Base-by-base conservation (phyloP, 1,140 invertebrate genomes). In the honey bee (Apis mellifera) region DNA sequence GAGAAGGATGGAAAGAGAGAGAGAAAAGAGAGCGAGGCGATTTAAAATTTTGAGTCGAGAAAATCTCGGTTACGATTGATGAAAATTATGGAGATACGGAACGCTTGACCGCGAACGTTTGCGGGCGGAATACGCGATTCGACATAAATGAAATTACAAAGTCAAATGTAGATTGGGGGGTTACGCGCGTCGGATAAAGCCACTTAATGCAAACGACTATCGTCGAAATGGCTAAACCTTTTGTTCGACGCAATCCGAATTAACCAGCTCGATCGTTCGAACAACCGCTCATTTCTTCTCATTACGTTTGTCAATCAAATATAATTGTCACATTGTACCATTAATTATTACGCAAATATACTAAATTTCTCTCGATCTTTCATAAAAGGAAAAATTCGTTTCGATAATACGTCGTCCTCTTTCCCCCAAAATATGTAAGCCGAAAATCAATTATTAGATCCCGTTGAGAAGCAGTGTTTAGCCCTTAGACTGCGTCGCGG, bases 131-230 rank as follows among this genome's bases (percentile, higher is more conserved):
- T 82, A 76, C 79, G 50, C 60, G 72, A 66, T 57, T 42, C 72
- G 64, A 48, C 72, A 76, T 82, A 82, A 82, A 82, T 82, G 79
- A 82, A 82, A 82, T 82, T 82, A 82, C 79, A 82, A 82, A 82
- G 79, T 82, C 79, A 82, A 82, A 82, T 82, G 64, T 42, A 82
- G 79, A 82, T 68, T 21, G 50, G 52, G 50, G 48, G n/a, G n/a
- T n/a, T 13, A 23, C 26, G 72, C 5, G 65, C 72, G 62, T 55
- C 71, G 54, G 72, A 82, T 68, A 59, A 60, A 60, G 79, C 71
- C 79, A 76, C 79, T 82, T 68, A 76, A 82, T 76, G 79, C 79
- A 76, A 82, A 82, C 79, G 72, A 82, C 52, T 72, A 65, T 82
- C 79, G 71, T 82, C 79, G n/a, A 82, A 68, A 76, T 72, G 79